A percentile compares a stretch with the other conserved stretches of the same genome.
Evolutionary conservation across 2,113 vertebrate species (phyloP).

Genomic region (Nanorana parkeri): DNA sequence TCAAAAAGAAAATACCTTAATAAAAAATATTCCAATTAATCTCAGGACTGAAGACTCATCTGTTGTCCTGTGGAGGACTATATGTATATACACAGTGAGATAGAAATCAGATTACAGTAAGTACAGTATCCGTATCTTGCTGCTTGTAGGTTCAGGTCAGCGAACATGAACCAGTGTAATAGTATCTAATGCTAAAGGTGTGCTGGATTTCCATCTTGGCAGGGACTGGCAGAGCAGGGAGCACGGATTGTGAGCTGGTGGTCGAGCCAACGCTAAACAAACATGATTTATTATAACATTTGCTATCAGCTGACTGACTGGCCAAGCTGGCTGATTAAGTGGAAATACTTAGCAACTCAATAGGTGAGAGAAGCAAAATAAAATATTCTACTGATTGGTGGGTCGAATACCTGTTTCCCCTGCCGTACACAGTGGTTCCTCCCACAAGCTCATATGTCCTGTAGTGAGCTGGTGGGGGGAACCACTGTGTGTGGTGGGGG

Average conservation of each 20-base stretch:
- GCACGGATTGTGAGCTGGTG: background rate
- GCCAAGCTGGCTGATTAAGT: background rate
- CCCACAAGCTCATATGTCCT: too few relatives aligned
- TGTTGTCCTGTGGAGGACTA: too few relatives aligned
- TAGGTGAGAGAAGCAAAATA: background rate
- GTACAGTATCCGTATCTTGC: too few relatives aligned
- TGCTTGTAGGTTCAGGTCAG: background rate
- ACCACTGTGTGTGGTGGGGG: too few relatives aligned
- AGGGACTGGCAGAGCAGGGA: background rate
- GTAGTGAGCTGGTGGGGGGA: too few relatives aligned
- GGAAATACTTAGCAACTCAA: background rate
- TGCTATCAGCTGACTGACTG: slow-evolving; percentile 5
- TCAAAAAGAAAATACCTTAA: too few relatives aligned
- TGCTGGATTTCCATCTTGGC: slow-evolving; percentile 7
- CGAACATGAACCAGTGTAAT: background rate
- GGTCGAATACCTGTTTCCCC: too few relatives aligned
- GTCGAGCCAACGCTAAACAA: slow-evolving; percentile 9
- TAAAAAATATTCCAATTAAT: too few relatives aligned
- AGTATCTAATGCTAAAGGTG: background rate
- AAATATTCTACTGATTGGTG: background rate
- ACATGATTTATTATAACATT: slow-evolving; percentile 17
- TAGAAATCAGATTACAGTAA: too few relatives aligned
- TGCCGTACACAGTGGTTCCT: too few relatives aligned
- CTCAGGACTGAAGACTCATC: too few relatives aligned
- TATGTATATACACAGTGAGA: too few relatives aligned